phyloP scores from a whole-genome alignment of 2,888 invertebrate genomes.

The Dione juno region DNA sequence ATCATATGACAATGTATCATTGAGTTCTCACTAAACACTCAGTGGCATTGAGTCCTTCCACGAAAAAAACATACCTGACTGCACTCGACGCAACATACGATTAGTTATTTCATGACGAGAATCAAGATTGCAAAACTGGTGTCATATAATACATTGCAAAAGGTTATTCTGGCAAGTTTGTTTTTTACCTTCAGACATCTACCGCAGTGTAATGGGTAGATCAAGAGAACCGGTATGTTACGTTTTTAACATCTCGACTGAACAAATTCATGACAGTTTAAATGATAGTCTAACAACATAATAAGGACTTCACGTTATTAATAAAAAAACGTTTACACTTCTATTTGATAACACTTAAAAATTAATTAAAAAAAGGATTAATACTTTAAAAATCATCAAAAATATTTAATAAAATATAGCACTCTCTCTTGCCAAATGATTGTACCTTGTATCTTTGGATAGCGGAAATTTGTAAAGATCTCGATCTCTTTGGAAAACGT shows the following conservation, averaged over 20 bases:
- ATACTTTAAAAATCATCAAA: too few relatives aligned
- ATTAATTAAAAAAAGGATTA: too few relatives aligned
- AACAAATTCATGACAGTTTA: neutral
- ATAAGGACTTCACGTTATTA: too few relatives aligned
- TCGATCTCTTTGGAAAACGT: too few relatives aligned
- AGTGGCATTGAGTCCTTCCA: constrained; percentile 28
- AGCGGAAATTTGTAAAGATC: too few relatives aligned
- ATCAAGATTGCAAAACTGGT: constrained; percentile 23
- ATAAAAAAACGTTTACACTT: too few relatives aligned
- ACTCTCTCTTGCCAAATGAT: too few relatives aligned
- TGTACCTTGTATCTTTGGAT: too few relatives aligned
- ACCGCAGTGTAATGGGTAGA: constrained; percentile 7
- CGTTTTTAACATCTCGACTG: neutral
- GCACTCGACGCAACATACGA: constrained; percentile 12
- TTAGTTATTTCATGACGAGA: constrained; percentile 19
- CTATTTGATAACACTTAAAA: too few relatives aligned
- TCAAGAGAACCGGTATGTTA: constrained; percentile 1
- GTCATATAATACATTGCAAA: constrained; percentile 21
- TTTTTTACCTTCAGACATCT: constrained; percentile 12
- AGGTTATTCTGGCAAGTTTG: constrained; percentile 20
- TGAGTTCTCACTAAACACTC: constrained; percentile 18
- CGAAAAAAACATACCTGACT: constrained; percentile 29
- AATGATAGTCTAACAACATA: neutral
- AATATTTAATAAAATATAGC: too few relatives aligned
- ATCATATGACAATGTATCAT: constrained; percentile 7